Conservation (phyloP, 2,113 vertebrate genomes). For the Peromyscus maniculatus region DNA sequence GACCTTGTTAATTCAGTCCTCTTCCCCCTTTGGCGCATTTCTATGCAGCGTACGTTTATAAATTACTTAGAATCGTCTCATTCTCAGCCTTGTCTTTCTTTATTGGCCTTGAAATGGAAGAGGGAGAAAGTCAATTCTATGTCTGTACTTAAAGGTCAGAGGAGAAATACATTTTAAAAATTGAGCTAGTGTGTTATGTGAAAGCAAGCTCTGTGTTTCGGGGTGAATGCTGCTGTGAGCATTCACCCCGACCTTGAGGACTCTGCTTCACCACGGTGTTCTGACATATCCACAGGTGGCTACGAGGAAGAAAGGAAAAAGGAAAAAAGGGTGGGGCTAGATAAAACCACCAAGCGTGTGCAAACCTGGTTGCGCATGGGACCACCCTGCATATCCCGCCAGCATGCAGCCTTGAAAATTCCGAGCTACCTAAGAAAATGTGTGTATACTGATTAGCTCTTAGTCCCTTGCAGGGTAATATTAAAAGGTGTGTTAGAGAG, state of each 20-base stretch:
- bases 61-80: constrained; percentile 32
- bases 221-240: background rate
- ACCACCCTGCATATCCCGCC: background rate
- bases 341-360: background rate
- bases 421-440: background rate
- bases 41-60: constrained; percentile 49
- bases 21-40: background rate
- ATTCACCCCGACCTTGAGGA: background rate
- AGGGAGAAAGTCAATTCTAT: background rate
- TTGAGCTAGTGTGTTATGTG: constrained; percentile 6
- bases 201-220: background rate
- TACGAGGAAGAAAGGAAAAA: background rate
- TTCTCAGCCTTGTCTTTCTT: background rate
- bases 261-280: background rate
- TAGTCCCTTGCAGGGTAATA: background rate
- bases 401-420: background rate
- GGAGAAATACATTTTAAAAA: constrained; percentile 35
- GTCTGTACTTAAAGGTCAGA: background rate
- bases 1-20: constrained; percentile 30
- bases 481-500: background rate
- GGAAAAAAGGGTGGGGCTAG: background rate
- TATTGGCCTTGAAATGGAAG: constrained; percentile 54
- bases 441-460: background rate
- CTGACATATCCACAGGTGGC: background rate
- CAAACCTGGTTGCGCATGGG: background rate